Evolutionary conservation across 2,113 vertebrate species (phyloP).

Genomic region (Hiodon alosoides): DNA sequence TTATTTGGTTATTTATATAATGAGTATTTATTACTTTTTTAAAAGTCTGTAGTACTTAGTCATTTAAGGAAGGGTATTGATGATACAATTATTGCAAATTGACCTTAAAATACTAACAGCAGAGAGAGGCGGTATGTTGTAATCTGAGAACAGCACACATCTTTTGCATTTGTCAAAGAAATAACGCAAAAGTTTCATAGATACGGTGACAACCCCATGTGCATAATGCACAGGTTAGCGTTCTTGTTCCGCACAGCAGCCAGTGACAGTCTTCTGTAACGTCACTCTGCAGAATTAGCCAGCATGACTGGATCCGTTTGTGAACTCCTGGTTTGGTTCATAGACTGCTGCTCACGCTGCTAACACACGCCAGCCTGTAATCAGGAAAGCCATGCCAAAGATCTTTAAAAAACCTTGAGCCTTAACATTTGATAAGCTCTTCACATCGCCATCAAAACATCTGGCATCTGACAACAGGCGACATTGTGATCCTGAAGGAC

Average conservation of each 20-base stretch:
- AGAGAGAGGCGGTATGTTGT: neutral
- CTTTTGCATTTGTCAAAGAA: neutral
- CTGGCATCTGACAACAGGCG: constrained; percentile 73
- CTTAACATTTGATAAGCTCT: constrained; percentile 66
- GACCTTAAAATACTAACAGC: neutral
- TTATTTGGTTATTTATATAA: too few relatives aligned
- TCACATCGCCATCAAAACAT: constrained; percentile 65
- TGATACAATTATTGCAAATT: neutral
- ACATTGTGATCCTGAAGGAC: constrained; percentile 71
- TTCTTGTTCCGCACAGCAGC: neutral
- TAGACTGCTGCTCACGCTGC: constrained; percentile 64
- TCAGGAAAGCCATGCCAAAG: constrained; percentile 62
- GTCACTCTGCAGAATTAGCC: constrained; percentile 55
- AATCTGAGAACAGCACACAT: neutral
- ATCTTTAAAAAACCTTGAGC: constrained; percentile 50
- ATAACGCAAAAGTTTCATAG: too few relatives aligned
- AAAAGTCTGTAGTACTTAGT: too few relatives aligned
- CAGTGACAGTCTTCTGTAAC: constrained; percentile 50
- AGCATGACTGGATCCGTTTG: constrained; percentile 59
- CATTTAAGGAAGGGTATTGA: too few relatives aligned
- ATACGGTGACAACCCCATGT: too few relatives aligned
- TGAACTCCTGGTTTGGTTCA: constrained; percentile 63
- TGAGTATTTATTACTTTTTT: too few relatives aligned
- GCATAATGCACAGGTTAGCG: too few relatives aligned
- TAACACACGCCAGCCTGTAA: constrained; percentile 61